phyloP scores from a whole-genome alignment of 2,797 vertebrate species.

The Xiphophorus birchmanni region DNA sequence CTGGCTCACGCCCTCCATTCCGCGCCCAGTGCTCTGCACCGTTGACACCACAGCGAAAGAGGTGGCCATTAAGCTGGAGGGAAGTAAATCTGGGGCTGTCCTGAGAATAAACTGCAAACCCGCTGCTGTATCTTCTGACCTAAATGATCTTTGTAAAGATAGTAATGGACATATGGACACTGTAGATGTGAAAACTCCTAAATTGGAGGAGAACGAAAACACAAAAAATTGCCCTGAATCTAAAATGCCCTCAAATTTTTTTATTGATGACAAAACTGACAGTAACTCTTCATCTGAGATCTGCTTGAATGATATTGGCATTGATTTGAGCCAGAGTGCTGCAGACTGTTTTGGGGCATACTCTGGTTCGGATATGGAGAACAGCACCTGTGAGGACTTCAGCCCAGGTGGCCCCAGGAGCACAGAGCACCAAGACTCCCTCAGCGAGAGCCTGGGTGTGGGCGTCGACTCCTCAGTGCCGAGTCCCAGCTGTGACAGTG shows the following conservation, averaged over 20 bases:
- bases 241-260: slow-evolving; percentile 44
- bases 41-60: slow-evolving; percentile 86
- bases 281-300: slow-evolving; percentile 74
- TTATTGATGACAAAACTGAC: slow-evolving; percentile 52
- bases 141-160: slow-evolving; percentile 40
- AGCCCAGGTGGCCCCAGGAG: slow-evolving; percentile 63
- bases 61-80: slow-evolving; percentile 82
- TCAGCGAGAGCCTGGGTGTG: slow-evolving; percentile 65
- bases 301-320: slow-evolving; percentile 62
- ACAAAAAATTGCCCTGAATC: slow-evolving; percentile 40
- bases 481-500: slow-evolving; percentile 84
- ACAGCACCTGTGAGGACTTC: slow-evolving; percentile 80
- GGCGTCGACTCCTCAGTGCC: slow-evolving; percentile 80
- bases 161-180: slow-evolving; percentile 25
- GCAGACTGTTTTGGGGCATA: slow-evolving; percentile 68
- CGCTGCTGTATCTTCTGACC: slow-evolving; percentile 27
- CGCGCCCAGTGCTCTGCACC: slow-evolving; percentile 88
- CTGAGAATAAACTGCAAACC: slow-evolving; percentile 76
- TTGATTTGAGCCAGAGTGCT: slow-evolving; percentile 59
- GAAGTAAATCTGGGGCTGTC: slow-evolving; percentile 75
- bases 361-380: slow-evolving; percentile 77
- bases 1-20: slow-evolving; percentile 79
- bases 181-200: slow-evolving; percentile 37
- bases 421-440: slow-evolving; percentile 58
- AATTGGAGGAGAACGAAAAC: slow-evolving; percentile 46